Percentiles rank a stretch among this genome's conserved stretches.
These are phyloP conservation scores for Adelphocoris suturalis DNA, from an alignment of 2,888 invertebrate species.

Conservation along the genomic window DNA sequence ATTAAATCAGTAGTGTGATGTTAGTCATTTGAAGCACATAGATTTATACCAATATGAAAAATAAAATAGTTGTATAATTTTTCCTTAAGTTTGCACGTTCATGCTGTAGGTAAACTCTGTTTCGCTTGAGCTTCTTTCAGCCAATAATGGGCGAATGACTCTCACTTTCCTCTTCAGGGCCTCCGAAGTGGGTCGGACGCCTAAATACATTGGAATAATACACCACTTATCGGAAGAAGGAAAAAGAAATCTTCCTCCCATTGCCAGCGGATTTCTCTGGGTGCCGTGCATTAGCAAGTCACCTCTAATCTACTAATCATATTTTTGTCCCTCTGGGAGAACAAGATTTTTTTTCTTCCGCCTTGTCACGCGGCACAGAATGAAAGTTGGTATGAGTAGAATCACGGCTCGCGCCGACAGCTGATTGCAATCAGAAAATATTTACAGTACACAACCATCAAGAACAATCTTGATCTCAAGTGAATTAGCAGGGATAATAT, in stretches of 20 bases:
- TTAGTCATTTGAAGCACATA: too few species aligned
- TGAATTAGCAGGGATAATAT: too few species aligned
- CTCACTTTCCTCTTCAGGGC: background rate
- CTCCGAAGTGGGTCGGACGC: conserved; percentile 53
- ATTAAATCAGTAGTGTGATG: too few species aligned
- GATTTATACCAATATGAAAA: too few species aligned
- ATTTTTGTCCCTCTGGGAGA: background rate
- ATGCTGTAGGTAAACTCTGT: too few species aligned
- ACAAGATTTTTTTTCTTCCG: background rate
- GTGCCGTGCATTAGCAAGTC: conserved; percentile 57
- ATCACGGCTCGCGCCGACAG: too few species aligned
- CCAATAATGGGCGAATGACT: conserved; percentile 38
- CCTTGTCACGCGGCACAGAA: background rate
- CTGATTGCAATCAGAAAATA: too few species aligned
- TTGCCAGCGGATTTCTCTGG: conserved; percentile 46
- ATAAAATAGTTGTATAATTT: too few species aligned
- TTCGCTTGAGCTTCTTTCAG: background rate
- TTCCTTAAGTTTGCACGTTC: too few species aligned
- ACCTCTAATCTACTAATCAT: conserved; percentile 55
- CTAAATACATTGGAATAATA: conserved; percentile 40
- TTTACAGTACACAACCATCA: too few species aligned
- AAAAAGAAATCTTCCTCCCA: conserved; percentile 23
- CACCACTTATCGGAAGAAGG: conserved; percentile 32
- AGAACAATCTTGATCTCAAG: too few species aligned
- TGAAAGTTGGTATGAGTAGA: background rate